phyloP scores from a whole-genome alignment of 2,113 vertebrate species.

The Camelus bactrianus region DNA sequence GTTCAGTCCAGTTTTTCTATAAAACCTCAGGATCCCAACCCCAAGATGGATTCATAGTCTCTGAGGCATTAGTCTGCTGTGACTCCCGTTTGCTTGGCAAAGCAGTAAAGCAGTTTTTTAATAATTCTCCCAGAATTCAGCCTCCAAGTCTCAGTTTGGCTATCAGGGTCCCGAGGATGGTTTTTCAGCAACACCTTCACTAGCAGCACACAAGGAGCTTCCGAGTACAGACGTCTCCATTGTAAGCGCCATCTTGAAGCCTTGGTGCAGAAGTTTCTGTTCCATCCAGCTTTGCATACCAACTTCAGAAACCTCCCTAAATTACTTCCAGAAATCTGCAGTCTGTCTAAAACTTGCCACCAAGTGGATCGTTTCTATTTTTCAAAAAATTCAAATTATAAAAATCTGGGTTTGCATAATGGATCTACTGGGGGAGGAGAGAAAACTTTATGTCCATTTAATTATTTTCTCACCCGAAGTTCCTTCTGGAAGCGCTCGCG shows the following conservation, averaged over 20 bases:
- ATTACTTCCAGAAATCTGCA: neutral
- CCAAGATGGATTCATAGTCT: too few species aligned
- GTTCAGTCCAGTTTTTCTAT: too few species aligned
- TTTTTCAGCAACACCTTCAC: too few species aligned
- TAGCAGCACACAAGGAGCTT: neutral
- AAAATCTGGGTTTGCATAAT: neutral
- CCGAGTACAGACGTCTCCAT: neutral
- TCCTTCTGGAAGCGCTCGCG: neutral
- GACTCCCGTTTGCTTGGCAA: too few species aligned
- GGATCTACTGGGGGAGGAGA: neutral
- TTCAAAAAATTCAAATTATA: constrained; percentile 11
- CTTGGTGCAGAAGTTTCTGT: neutral
- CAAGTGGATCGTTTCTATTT: neutral
- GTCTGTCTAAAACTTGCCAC: neutral
- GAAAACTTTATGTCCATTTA: neutral
- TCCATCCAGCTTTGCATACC: neutral
- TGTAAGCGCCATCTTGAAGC: neutral
- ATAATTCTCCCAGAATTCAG: too few species aligned
- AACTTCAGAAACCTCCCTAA: neutral
- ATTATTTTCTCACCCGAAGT: neutral
- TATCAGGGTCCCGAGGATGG: too few species aligned
- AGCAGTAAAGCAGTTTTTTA: too few species aligned
- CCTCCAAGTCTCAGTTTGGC: too few species aligned
- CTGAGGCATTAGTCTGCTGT: too few species aligned
- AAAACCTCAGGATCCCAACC: too few species aligned